Evolutionary conservation across 2,888 invertebrate genomes (phyloP), one percentile per base, ranked within the genome.

Genomic region (Cephus sareptanus): DNA sequence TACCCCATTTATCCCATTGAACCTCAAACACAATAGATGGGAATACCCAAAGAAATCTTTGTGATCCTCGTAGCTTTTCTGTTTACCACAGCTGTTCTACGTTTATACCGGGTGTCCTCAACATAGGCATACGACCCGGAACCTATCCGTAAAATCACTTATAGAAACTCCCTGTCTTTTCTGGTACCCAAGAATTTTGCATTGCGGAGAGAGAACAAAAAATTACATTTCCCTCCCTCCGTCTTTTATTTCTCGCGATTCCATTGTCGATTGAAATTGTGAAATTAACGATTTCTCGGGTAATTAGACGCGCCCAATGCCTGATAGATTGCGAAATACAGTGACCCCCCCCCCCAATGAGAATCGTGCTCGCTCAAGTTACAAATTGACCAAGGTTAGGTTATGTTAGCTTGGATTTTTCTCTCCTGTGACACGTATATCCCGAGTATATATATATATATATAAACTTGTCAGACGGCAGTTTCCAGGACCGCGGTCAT

Each of bases 1-100:
- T 37, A 70, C 31, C 13, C 76, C 70, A 37, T 71, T 76, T 75
- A 77, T 81, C 74, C 77, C 79, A 79, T 82, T 81, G 76, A 81
- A 31, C 37, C 15, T 76, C 71, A 23, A 56, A 56, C 40, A 56
- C 2, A 56, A 56, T 56, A 15, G 40, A 35, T 0, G 40, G 23
- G 40, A 15, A 56, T 6, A 0, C 9, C 40, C 40, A 56, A 23
- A 56, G 40, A 56, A 56, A 9, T 56, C 23, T 56, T 56, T 23
- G 40, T 56, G 40, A 56, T 56, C 40, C 40, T 56, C 15, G 40
- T 56, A 6, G 40, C 40, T 56, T 56, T 56, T 56, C 9, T 56
- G 40, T 56, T 56, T 56, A 56, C 40, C 40, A 56, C 40, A 56
- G 40, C 40, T 56, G 40, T 56, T 56, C 15, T 23, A 6, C 1